Conservation (phyloP, 2,113 vertebrate species). For the Lycocorax pyrrhopterus region DNA sequence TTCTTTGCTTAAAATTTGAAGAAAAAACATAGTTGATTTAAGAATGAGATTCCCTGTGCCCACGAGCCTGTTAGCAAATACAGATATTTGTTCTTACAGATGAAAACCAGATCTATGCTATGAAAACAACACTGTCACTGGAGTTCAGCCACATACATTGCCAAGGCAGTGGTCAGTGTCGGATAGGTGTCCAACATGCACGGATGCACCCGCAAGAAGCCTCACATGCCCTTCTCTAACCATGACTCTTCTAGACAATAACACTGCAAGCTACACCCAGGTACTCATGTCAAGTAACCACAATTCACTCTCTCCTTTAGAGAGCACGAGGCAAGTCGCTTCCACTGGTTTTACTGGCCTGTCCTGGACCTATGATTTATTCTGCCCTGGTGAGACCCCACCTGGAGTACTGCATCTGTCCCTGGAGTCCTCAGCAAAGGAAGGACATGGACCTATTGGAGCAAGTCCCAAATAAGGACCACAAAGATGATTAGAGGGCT, state of each 20-base stretch:
- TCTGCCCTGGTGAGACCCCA: background rate
- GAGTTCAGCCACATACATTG: background rate
- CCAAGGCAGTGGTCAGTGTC: fast-evolving
- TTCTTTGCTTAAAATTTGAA: slow-evolving; percentile 19
- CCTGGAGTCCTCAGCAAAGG: background rate
- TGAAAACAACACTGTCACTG: background rate
- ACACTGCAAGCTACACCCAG: background rate
- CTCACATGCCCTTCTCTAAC: background rate
- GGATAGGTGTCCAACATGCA: fast-evolving
- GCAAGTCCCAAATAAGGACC: background rate
- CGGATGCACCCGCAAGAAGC: fast-evolving
- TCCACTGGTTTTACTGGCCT: background rate
- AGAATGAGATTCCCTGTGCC: background rate
- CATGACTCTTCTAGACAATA: background rate
- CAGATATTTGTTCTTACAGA: background rate
- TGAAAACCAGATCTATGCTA: background rate
- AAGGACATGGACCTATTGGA: background rate
- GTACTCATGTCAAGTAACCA: background rate
- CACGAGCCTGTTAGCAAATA: background rate
- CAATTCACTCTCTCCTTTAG: background rate
- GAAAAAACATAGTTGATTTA: background rate
- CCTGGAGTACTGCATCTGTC: no score
- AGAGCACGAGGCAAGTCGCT: background rate
- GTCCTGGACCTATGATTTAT: background rate
- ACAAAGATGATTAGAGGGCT: background rate